Evolutionary conservation across 2,888 invertebrate species (phyloP).

Genomic region (Clostera curtula): DNA sequence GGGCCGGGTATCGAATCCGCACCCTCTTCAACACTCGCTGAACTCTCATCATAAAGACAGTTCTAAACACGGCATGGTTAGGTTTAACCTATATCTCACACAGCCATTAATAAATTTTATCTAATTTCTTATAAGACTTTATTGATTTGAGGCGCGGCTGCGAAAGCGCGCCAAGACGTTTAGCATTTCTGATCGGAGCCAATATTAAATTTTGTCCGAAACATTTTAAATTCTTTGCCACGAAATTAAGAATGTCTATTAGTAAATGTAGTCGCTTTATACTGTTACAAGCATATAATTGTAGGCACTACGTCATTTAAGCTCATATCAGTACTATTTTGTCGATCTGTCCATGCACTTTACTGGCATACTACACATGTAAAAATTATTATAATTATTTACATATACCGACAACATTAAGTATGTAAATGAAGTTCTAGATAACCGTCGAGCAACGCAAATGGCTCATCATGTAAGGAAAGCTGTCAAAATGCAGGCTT

Average conservation of each 20-base stretch:
- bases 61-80: constrained; percentile 29
- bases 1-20: constrained; percentile 8
- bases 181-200: constrained; percentile 21
- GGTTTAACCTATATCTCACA: constrained; percentile 49
- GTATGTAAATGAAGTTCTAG: constrained; percentile 23
- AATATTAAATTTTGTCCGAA: constrained; percentile 28
- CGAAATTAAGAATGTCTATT: constrained; percentile 27
- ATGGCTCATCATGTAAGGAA: constrained; percentile 17
- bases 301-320: constrained; percentile 80
- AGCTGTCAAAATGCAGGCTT: constrained; percentile 17
- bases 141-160: constrained; percentile 24
- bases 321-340: constrained; percentile 79
- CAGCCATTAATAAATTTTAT: constrained; percentile 51
- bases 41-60: constrained; percentile 5
- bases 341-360: constrained; percentile 62
- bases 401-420: constrained; percentile 39
- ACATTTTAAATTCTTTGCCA: constrained; percentile 32
- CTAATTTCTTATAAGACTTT: constrained; percentile 33
- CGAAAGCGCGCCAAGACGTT: too few species aligned
- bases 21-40: constrained; percentile 9
- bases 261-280: constrained; percentile 41
- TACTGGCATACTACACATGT: constrained; percentile 62
- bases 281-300: constrained; percentile 70
- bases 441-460: constrained; percentile 16
- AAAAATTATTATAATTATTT: constrained; percentile 59